Conservation (phyloP, 2,113 vertebrate species). For the Scopus umbretta region DNA sequence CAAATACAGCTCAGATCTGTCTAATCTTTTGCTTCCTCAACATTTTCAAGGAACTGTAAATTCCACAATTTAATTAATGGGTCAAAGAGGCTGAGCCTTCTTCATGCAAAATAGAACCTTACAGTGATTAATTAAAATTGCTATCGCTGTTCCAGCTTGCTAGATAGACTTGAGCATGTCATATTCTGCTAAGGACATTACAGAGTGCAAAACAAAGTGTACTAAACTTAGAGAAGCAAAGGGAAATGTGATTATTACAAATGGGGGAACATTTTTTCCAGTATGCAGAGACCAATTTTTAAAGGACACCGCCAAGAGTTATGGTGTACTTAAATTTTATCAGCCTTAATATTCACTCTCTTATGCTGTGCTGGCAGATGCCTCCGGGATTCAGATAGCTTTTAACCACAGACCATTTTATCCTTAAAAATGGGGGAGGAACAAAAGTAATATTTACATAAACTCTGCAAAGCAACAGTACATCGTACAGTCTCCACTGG, state of each 20-base stretch:
- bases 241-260: not conserved
- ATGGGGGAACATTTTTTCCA: not conserved
- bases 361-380: not conserved
- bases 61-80: conserved; percentile 67
- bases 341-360: not conserved
- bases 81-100: conserved; percentile 39
- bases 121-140: conserved; percentile 62
- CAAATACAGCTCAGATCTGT: conserved; percentile 46
- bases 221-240: not conserved
- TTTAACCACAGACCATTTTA: not conserved
- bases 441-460: not conserved
- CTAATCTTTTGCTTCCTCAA: conserved; percentile 54
- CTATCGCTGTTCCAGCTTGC: conserved; percentile 19
- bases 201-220: not conserved
- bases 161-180: not conserved
- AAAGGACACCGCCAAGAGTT: not conserved
- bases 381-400: not conserved
- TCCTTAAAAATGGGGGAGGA: not conserved
- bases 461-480: not conserved
- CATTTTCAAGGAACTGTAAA: conserved; percentile 56
- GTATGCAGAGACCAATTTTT: not conserved
- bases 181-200: conserved; percentile 17
- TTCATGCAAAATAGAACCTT: conserved; percentile 51
- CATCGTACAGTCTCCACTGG: not conserved
- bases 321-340: not conserved